A percentile compares a stretch with the other conserved stretches of the same genome.
phyloP scores from a whole-genome alignment of 2,797 vertebrate genomes.

The Pseudocheirus occidentalis region DNA sequence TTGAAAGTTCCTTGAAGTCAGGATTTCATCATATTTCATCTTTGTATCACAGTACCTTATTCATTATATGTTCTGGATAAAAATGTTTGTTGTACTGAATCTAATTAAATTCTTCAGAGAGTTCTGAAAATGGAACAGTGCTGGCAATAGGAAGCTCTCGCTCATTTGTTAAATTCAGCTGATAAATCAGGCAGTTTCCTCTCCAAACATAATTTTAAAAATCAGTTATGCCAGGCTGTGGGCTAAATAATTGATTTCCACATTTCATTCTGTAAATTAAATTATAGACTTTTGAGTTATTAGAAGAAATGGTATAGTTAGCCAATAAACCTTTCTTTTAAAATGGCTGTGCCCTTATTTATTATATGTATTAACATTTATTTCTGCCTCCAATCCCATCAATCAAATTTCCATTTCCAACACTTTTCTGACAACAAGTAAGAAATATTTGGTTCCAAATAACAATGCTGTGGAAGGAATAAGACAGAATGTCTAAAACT shows the following conservation, averaged over 20 bases:
- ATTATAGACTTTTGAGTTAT: conserved; percentile 48
- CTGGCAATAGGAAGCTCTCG: not conserved
- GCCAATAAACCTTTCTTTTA: conserved; percentile 67
- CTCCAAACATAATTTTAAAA: conserved; percentile 55
- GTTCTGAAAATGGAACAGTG: conserved; percentile 3
- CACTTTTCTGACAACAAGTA: conserved; percentile 49
- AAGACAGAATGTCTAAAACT: not conserved
- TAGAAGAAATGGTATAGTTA: conserved; percentile 53
- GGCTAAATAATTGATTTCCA: conserved; percentile 53
- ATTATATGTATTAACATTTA: conserved; percentile 61
- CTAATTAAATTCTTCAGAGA: not conserved
- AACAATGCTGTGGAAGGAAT: conserved; percentile 40
- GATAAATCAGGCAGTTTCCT: conserved; percentile 47
- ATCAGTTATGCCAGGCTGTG: conserved; percentile 34
- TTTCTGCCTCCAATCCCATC: conserved; percentile 58
- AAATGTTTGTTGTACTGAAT: not conserved
- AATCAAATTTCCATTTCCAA: conserved; percentile 60
- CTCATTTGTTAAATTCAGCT: conserved; percentile 13
- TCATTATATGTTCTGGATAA: not conserved
- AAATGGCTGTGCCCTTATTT: conserved; percentile 62
- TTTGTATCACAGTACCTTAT: not conserved
- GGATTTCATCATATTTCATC: not conserved
- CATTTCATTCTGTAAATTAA: conserved; percentile 67
- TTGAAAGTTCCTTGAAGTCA: not conserved
- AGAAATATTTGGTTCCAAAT: conserved; percentile 60